Base-by-base conservation (phyloP, 2,797 vertebrate genomes). In the Sebastes umbrosus region DNA sequence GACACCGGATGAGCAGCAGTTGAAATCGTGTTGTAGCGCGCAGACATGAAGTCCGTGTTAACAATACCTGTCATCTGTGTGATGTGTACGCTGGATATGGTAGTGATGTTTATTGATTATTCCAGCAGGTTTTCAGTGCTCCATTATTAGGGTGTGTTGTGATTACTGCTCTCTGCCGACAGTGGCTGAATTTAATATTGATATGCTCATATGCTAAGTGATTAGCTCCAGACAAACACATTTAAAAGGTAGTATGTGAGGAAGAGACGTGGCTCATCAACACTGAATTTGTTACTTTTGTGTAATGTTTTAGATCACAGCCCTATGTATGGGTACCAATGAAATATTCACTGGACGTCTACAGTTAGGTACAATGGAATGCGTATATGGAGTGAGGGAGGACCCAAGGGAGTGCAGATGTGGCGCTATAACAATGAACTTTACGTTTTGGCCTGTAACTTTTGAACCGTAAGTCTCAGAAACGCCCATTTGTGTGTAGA, bases 71-170 rank as follows among this genome's bases (percentile, higher is more conserved):
- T 80, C 84, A 77, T 73, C 52, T 58, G 63, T 5, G 34, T 62
- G 58, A 71, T 55, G 71, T 65, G 73, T 8, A 46, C 3, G 13
- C 72, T 60, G n/a, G 34, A 43, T 36, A 13, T 64, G 8, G 20
- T 69, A 64, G 66, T 78, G 75, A 88, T 87, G 69, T 80, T 73
- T 52, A 69, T 69, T 16, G 81, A 85, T 80, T 76, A 73, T 84
- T 69, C 69, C 65, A 32, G 57, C 22, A 74, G 60, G 27, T 79
- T 86, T 67, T 57, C 66, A 71, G 64, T 39, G 69, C 32, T 52
- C 72, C 62, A 75, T 84, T 80, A 67, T 84, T 75, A 64, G 16
- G n/a, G 60, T 43, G 77, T 52, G 57, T 74, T 34, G 69, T 69
- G 69, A 88, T 84, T 76, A 60, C 31, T 74, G 27, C 65, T 58